These are phyloP conservation scores for Imbricaverruca yamaguchii DNA, from an alignment of 2,888 invertebrate genomes.

Conservation along the genomic window DNA sequence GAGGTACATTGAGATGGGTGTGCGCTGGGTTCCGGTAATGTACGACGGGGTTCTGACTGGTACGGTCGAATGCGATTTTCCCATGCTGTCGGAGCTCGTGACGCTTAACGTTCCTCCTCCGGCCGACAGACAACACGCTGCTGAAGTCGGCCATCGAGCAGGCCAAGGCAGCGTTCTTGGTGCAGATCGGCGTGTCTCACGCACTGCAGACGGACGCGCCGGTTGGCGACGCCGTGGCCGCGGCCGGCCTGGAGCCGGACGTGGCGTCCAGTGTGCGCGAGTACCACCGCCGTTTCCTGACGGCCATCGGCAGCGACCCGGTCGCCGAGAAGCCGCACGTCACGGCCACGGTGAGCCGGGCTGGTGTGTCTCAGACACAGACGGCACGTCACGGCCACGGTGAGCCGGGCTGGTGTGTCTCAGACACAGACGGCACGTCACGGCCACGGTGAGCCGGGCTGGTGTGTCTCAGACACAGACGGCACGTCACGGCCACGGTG, in stretches of 20 bases:
- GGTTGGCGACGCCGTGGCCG: neutral
- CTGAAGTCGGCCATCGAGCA: slow-evolving; percentile 52
- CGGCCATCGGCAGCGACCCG: neutral
- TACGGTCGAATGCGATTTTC: no score
- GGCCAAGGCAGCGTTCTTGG: slow-evolving; percentile 50
- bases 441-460: neutral
- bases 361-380: no score
- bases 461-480: no score
- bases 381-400: neutral
- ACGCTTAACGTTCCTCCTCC: neutral
- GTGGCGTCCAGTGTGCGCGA: slow-evolving; percentile 5
- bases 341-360: neutral
- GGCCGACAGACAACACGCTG: slow-evolving; percentile 29
- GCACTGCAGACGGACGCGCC: slow-evolving; percentile 23
- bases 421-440: neutral
- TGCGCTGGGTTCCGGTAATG: no score
- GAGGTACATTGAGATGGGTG: no score
- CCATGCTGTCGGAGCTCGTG: no score
- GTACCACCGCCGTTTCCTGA: neutral
- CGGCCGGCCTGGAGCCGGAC: neutral
- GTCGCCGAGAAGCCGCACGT: neutral
- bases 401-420: neutral
- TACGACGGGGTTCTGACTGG: no score
- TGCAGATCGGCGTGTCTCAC: slow-evolving; percentile 17
- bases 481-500: neutral